Base-by-base conservation (phyloP, 2,113 vertebrate species). In the Thalassoma bifasciatum region DNA sequence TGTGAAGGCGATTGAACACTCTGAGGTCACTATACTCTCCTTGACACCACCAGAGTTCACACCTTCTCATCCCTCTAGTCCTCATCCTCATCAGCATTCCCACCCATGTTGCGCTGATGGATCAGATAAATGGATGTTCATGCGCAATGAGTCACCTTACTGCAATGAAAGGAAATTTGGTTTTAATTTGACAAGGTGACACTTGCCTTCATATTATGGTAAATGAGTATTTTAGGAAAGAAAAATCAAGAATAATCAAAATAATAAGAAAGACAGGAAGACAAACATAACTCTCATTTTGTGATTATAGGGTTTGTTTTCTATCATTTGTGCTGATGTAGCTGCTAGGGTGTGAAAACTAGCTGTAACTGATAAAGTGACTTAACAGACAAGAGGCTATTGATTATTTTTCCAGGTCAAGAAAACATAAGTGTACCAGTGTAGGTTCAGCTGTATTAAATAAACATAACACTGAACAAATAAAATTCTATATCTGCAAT, bases 11-110 rank as follows among this genome's bases (percentile, higher is more conserved):
- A 69, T n/a, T 26, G 60, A 69, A 13, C 12, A 8, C 17, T 54
- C 56, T 0, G 50, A 84, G 80, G 82, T 90, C 65, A 66, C 49
- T 44, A 30, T 53, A 22, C 66, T 88, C 84, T 87, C 85, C 87
- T 91, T 90, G 82, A 88, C 72, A 74, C 56, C 44, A 23, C 10
- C 21, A 21, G 77, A 72, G 64, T 59, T 53, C 34, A 65, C 57
- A 47, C 8, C 23, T 37, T 14, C 42, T 19, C 47, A 38, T n/a
- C 30, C 30, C 30, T 30, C 60, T 66, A 21, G 10, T 60, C 36
- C 30, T 79, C 44, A 11, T 26, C 21, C 59, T 75, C 71, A 79
- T 90, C 81, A 77, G 76, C 74, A 83, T 83, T 75, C 76, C 13
- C 23, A 9, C 70, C 84, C 84, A 16, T 14, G 44, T 51, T 5